These are phyloP conservation scores for Noctua pronuba DNA, from an alignment of 2,888 invertebrate species.

Conservation along the genomic window DNA sequence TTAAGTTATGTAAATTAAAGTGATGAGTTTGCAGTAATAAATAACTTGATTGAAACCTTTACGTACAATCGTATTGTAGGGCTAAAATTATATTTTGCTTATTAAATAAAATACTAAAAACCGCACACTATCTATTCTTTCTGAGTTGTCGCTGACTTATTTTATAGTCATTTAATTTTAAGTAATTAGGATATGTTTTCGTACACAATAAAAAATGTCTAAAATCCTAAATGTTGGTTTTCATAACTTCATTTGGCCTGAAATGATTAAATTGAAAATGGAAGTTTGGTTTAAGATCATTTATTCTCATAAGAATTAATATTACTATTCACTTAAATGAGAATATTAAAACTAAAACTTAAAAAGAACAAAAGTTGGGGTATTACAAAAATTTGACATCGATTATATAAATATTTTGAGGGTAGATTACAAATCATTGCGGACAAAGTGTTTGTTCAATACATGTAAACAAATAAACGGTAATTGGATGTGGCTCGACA, in stretches of 20 bases:
- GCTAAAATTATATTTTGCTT: conserved; percentile 59
- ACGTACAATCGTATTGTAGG: conserved; percentile 44
- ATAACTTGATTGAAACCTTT: conserved; percentile 28
- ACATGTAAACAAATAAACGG: too few relatives aligned
- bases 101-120: conserved; percentile 54
- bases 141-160: conserved; percentile 72
- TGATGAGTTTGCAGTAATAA: conserved; percentile 54
- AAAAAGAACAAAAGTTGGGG: too few relatives aligned
- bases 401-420: too few relatives aligned
- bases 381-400: too few relatives aligned
- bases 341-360: too few relatives aligned
- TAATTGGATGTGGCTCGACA: too few relatives aligned
- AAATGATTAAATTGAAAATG: not conserved
- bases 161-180: conserved; percentile 83
- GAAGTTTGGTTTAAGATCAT: too few relatives aligned
- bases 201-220: conserved; percentile 82
- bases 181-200: conserved; percentile 88
- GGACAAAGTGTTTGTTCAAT: too few relatives aligned
- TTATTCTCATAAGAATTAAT: too few relatives aligned
- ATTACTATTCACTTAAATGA: too few relatives aligned
- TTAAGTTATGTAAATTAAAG: conserved; percentile 66
- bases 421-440: too few relatives aligned
- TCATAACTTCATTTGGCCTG: conserved; percentile 47
- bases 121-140: conserved; percentile 61
- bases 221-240: conserved; percentile 66